Evolutionary conservation across 2,113 vertebrate genomes (phyloP), one percentile per base, ranked within the genome.

Genomic region (Carassius gibelio): DNA sequence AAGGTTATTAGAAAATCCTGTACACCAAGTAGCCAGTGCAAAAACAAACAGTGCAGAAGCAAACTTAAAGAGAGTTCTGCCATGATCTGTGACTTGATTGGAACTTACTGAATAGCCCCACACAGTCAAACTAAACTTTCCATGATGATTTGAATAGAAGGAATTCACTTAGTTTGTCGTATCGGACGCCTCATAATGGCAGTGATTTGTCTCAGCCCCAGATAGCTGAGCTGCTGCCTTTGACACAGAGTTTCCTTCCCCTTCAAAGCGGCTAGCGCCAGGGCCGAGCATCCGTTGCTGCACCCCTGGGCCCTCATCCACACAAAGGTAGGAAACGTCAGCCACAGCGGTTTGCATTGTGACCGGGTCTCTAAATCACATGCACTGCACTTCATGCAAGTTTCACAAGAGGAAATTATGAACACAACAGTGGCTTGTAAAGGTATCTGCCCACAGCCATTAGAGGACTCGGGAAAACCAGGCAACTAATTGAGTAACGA

Each of bases 241-340:
- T 93, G 92, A 94, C 93, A 92, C 89, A 89, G 90, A 90, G 94
- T 93, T 98, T 98, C 97, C 98, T 97, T 95, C 95, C 95, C 8
- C 26, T 91, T 89, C 89, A 87, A 77, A 45, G 93, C 92, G 87
- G 90, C 91, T 88, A 92, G 90, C 92, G 94, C 93, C 86, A 30
- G 91, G 92, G 89, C 91, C 93, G 2, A 83, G 89, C 95, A 97
- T 99, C 97, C 97, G 96, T 94, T 94, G 90, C 92, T 90, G 89
- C 93, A 90, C 91, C 92, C 94, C 93, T 57, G 36, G 93, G 90
- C 91, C 93, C 94, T 94, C 92, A 90, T 94, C 93, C 92, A 96
- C 96, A 99, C 97, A 99, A 98, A 98, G 95, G 96, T 98, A 99
- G 97, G 97, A 98, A 98, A 96, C 94, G 91, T 93, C 95, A 94